Evolutionary conservation across 2,113 vertebrate genomes (phyloP).

Genomic region (Suncus etruscus): DNA sequence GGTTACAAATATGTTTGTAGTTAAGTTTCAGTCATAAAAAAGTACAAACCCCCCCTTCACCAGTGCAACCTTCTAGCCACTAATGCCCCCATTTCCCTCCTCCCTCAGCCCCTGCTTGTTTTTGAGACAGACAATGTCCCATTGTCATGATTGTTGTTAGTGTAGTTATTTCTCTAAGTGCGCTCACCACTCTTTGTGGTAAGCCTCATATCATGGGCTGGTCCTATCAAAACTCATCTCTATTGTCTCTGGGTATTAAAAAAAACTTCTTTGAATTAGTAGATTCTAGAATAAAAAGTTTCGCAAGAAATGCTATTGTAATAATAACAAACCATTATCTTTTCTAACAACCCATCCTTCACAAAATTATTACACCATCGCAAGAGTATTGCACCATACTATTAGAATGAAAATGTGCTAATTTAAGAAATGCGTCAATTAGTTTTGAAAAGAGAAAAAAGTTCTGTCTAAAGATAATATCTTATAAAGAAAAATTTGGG

Average conservation of each 20-base stretch:
- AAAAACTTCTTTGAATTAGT: neutral
- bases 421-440: neutral
- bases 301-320: conserved; percentile 2
- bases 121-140: too few relatives aligned
- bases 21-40: too few relatives aligned
- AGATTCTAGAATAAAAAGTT: neutral
- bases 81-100: too few relatives aligned
- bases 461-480: neutral
- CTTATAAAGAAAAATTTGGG: neutral
- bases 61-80: too few relatives aligned
- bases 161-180: too few relatives aligned
- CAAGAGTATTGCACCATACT: neutral
- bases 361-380: neutral
- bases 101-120: too few relatives aligned
- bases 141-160: too few relatives aligned
- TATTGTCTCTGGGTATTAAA: neutral
- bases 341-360: neutral
- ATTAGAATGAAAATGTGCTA: neutral
- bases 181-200: too few relatives aligned
- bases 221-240: too few relatives aligned
- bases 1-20: too few relatives aligned
- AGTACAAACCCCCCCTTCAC: too few relatives aligned
- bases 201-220: too few relatives aligned
- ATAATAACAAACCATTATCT: neutral
- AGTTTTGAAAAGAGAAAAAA: conserved; percentile 24